These are phyloP conservation scores for Drosophila simulans DNA, from an alignment of 1,140 invertebrate genomes.

Conservation along the genomic window DNA sequence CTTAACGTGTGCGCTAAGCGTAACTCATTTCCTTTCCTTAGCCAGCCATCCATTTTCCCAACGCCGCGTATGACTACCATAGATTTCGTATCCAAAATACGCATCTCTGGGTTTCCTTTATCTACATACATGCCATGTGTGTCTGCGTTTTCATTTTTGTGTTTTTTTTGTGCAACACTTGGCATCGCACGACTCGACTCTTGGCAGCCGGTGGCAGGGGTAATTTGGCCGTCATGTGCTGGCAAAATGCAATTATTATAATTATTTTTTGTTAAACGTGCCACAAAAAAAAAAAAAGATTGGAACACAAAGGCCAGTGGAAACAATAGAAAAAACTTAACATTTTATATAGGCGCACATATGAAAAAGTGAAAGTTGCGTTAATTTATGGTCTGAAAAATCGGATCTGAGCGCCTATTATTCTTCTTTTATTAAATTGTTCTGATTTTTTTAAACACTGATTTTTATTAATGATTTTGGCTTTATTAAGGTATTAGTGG, in stretches of 20 bases:
- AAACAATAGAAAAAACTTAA: slow-evolving; percentile 10
- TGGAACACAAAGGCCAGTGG: slow-evolving; percentile 23
- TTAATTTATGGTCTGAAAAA: slow-evolving; percentile 4
- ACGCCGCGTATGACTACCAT: slow-evolving; percentile 19
- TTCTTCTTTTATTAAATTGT: slow-evolving; percentile 2
- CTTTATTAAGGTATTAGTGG: background rate
- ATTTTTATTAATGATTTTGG: background rate
- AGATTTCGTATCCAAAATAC: slow-evolving; percentile 35
- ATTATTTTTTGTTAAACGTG: slow-evolving; percentile 48
- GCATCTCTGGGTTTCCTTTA: slow-evolving; percentile 14
- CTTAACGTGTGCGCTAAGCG: slow-evolving; percentile 68
- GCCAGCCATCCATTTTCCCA: background rate
- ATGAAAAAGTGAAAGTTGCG: slow-evolving; percentile 34
- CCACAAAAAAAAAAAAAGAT: slow-evolving; percentile 13
- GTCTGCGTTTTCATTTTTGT: slow-evolving; percentile 6
- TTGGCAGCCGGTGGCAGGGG: slow-evolving; percentile 38
- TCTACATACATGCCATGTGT: slow-evolving; percentile 6
- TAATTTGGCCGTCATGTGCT: slow-evolving; percentile 48
- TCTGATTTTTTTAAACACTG: background rate
- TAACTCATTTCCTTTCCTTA: slow-evolving; percentile 47
- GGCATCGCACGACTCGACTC: slow-evolving; percentile 49
- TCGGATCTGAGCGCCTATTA: background rate
- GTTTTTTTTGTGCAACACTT: slow-evolving; percentile 33
- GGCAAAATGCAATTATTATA: slow-evolving; percentile 57
- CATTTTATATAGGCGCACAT: slow-evolving; percentile 7